Evolutionary conservation across 2,797 vertebrate genomes (phyloP).

Genomic region (Mormyrops boulengeri): DNA sequence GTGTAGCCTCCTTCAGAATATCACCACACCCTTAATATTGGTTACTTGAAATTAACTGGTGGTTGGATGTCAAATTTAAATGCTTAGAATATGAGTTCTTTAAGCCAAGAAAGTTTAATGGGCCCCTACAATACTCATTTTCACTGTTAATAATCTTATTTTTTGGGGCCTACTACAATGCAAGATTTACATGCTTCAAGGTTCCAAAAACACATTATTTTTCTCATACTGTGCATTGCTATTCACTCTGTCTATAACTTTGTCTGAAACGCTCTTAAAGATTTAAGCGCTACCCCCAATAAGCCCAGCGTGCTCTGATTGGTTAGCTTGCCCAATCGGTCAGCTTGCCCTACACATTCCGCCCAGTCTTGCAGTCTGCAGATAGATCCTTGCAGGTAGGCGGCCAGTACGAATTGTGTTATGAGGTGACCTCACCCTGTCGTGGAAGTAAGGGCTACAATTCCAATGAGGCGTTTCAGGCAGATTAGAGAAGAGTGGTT

Average conservation of each 20-base stretch:
- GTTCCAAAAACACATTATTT: background rate
- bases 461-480: background rate
- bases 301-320: background rate
- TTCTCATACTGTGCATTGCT: background rate
- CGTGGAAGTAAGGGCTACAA: background rate
- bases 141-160: background rate
- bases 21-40: background rate
- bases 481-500: background rate
- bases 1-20: background rate
- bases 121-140: background rate
- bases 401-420: background rate
- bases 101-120: background rate
- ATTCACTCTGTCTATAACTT: background rate
- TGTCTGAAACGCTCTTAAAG: background rate
- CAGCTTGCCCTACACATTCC: background rate
- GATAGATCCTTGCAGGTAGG: background rate
- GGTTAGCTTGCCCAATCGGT: background rate
- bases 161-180: background rate
- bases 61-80: background rate
- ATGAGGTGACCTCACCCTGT: background rate
- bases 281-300: background rate
- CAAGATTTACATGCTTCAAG: background rate
- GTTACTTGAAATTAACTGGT: background rate
- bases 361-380: background rate
- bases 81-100: background rate